phyloP scores from a whole-genome alignment of 1,140 invertebrate species.

The Coptotermes formosanus region DNA sequence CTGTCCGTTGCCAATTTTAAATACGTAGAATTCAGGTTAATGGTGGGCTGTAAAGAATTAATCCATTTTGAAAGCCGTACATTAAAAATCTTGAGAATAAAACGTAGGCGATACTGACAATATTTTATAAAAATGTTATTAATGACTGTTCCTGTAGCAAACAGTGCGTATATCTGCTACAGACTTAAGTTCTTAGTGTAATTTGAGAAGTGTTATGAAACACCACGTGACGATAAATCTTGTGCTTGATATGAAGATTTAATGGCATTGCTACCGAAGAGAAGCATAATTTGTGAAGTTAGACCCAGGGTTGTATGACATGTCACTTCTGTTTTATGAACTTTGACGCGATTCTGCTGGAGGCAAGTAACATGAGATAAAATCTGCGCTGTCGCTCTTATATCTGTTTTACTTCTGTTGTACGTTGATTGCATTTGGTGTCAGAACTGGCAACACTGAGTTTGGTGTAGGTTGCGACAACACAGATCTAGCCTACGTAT shows the following conservation, averaged over 20 bases:
- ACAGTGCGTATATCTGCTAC: too few species aligned
- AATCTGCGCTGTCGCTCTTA: not conserved
- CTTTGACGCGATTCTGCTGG: not conserved
- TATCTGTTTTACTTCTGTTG: not conserved
- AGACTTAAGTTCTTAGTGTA: too few species aligned
- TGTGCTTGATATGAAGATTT: not conserved
- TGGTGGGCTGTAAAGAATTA: too few species aligned
- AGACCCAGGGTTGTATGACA: not conserved
- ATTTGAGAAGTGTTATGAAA: too few species aligned
- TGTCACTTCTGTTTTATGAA: conserved; percentile 3
- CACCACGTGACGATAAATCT: not conserved
- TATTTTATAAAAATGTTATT: too few species aligned
- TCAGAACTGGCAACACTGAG: not conserved
- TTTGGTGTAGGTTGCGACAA: not conserved
- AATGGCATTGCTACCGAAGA: not conserved
- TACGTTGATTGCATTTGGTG: not conserved
- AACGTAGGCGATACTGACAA: too few species aligned
- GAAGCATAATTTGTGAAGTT: not conserved
- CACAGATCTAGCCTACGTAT: not conserved
- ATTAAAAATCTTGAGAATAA: too few species aligned
- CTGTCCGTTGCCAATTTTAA: too few species aligned
- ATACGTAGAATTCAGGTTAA: too few species aligned
- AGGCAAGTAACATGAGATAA: not conserved
- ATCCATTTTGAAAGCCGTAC: too few species aligned
- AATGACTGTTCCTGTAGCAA: too few species aligned